Percentiles rank a stretch among this genome's conserved stretches.
Evolutionary conservation across 2,888 invertebrate species (phyloP).

Genomic region (Epistrophe grossulariae): DNA sequence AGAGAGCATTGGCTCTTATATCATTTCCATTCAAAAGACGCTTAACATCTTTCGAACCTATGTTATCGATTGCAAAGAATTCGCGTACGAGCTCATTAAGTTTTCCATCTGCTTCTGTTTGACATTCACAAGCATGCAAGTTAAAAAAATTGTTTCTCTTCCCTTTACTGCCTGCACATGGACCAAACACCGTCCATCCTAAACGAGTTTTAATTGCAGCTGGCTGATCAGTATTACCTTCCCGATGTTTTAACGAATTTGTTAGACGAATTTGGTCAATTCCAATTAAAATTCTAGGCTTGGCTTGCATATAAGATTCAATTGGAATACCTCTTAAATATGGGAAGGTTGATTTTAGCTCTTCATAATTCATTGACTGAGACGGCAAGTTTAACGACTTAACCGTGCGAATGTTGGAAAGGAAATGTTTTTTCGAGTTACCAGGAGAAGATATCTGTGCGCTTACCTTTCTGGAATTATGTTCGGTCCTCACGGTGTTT

Average conservation of each 20-base stretch:
- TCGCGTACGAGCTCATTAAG: not conserved
- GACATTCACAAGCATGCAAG: not conserved
- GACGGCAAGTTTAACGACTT: not conserved
- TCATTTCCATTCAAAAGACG: not conserved
- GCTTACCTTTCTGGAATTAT: not conserved
- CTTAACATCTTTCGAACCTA: not conserved
- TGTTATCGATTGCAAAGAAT: not conserved
- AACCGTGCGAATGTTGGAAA: not conserved
- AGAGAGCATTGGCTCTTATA: not conserved
- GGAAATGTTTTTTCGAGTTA: not conserved
- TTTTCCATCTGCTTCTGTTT: not conserved
- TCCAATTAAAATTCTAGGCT: not conserved
- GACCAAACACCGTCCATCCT: not conserved
- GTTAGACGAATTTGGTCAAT: not conserved
- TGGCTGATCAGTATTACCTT: not conserved
- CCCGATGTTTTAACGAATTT: not conserved
- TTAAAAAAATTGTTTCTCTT: not conserved
- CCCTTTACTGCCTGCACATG: not conserved
- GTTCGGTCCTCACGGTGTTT: not conserved
- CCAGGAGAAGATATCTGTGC: not conserved
- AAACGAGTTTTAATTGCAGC: conserved; percentile 5
- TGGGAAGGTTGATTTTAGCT: not conserved
- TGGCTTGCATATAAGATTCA: not conserved
- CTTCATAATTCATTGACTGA: not conserved
- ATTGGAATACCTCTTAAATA: not conserved